Base-by-base conservation (phyloP, 2,113 vertebrate genomes). In the Cettia cetti region DNA sequence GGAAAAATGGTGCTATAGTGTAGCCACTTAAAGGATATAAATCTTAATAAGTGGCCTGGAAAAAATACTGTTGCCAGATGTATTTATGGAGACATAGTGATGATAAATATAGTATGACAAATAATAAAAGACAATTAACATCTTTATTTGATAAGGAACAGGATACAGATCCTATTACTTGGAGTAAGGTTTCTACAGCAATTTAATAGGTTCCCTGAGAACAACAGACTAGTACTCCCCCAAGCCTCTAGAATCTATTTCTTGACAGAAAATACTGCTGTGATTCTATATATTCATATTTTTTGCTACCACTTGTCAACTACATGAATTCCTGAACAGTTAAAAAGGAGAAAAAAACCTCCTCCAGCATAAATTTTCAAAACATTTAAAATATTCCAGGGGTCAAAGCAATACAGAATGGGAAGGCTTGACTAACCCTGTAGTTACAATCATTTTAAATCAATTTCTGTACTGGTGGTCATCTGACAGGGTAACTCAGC, bases 141-240 rank as follows among this genome's bases (percentile, higher is more conserved):
- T 75, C 47, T 95, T 50, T 80, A 66, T 86, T 88, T 95, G 85
- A 92, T 86, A 94, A 78, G 71, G 37, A 95, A 63, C 39, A 90
- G 68, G 68, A 81, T 56, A 54, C 9, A 78, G 66, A 50, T 78
- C 53, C 61, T 53, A n/a, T 76, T 57, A 60, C 31, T 57, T 39
- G 26, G 35, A 83, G 23, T 30, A 40, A 64, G 77, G 30, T 52
- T 89, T 84, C 53, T 65, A 75, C 24, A 83, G 72, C 53, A 95
- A 40, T 82, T 70, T 59, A 92, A 69, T 13, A 93, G 80, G 24
- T 72, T 91, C 64, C 82, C 47, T 56, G 49, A 89, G 37, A 94
- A 93, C 44, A 77, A 78, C 15, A 86, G 44, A 37, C 39, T 60
- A 44, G 52, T 70, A 61, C 44, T 94, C 44, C 56, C 49, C 10